These are phyloP conservation scores for Carapus acus DNA, from an alignment of 2,797 vertebrate species.

Conservation along the genomic window DNA sequence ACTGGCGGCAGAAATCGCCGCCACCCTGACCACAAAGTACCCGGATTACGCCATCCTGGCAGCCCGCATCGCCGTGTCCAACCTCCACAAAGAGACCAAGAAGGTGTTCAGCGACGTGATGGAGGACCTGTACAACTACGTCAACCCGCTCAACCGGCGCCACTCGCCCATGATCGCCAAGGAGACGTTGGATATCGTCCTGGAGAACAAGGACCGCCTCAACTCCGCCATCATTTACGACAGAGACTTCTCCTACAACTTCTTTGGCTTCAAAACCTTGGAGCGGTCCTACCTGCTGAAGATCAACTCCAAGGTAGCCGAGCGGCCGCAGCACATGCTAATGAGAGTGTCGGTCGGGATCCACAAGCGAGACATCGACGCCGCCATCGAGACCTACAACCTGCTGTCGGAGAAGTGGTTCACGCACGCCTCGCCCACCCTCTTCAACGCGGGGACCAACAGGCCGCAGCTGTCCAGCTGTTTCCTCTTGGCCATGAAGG, in stretches of 20 bases:
- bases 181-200: conserved; percentile 82
- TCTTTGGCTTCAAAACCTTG: conserved; percentile 97
- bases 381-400: conserved; percentile 96
- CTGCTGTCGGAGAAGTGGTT: conserved; percentile 97
- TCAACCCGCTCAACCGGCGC: conserved; percentile 82
- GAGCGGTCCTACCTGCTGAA: conserved; percentile 96
- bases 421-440: conserved; percentile 94
- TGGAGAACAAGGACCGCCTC: conserved; percentile 91
- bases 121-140: conserved; percentile 92
- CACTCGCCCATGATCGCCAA: conserved; percentile 94
- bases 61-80: conserved; percentile 92
- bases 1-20: conserved; percentile 88
- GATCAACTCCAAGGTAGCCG: conserved; percentile 91
- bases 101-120: conserved; percentile 97
- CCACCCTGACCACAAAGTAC: conserved; percentile 94
- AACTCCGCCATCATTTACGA: conserved; percentile 97
- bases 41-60: conserved; percentile 96
- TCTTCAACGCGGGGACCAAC: conserved; percentile 96
- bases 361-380: conserved; percentile 81
- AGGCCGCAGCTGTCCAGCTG: conserved; percentile 96
- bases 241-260: conserved; percentile 97
- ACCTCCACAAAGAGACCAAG: conserved; percentile 98
- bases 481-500: conserved; percentile 94
- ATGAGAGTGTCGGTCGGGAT: conserved; percentile 96
- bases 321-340: conserved; percentile 96